Conservation (phyloP, 2,888 invertebrate species). For the Incurvaria masculella region DNA sequence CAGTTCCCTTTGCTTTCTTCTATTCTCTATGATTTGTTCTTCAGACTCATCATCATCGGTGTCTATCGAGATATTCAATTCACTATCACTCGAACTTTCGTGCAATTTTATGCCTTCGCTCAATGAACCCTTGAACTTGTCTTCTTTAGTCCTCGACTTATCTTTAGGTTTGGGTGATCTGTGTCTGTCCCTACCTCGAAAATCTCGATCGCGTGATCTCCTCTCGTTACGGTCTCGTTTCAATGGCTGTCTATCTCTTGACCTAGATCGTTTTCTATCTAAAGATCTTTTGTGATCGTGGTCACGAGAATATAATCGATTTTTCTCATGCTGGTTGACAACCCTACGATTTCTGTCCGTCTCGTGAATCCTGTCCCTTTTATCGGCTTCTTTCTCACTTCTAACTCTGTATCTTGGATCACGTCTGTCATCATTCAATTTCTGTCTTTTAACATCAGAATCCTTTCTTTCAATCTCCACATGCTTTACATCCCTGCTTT, state of each 20-base stretch:
- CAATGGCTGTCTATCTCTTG: background rate
- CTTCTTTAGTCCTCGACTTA: background rate
- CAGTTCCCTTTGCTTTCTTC: slow-evolving; percentile 83
- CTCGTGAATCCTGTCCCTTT: background rate
- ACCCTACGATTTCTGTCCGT: background rate
- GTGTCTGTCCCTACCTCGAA: background rate
- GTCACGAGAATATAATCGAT: background rate
- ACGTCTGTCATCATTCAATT: background rate
- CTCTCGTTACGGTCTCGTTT: background rate
- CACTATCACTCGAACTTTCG: slow-evolving; percentile 40
- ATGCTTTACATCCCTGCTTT: background rate
- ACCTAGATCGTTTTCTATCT: background rate
- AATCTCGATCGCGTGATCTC: background rate
- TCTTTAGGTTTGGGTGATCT: background rate
- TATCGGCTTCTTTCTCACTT: background rate
- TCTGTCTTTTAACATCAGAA: background rate
- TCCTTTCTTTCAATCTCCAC: background rate
- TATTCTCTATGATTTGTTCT: slow-evolving; percentile 85
- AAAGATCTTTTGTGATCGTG: background rate
- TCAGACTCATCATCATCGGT: slow-evolving; percentile 85
- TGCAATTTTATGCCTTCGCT: background rate
- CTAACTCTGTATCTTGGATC: background rate
- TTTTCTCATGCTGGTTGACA: background rate
- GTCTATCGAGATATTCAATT: slow-evolving; percentile 61
- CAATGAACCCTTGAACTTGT: background rate